A percentile compares a stretch with the other conserved stretches of the same genome.
Evolutionary conservation across 2,888 invertebrate genomes (phyloP).

Genomic region (Amiota mariae): DNA sequence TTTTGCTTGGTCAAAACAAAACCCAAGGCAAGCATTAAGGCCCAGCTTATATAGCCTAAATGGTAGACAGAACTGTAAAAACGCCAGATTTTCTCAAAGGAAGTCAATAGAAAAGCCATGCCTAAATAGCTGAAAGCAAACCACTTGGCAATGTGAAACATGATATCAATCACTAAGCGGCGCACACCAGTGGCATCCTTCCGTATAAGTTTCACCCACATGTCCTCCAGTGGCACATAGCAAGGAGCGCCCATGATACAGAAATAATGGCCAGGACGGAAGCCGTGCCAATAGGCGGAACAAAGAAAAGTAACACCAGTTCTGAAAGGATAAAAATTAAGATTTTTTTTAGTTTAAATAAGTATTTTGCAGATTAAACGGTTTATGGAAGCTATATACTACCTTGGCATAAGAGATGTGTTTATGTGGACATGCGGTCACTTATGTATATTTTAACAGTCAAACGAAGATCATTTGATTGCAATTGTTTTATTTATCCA

Average conservation of each 20-base stretch:
- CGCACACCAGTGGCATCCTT: conserved; percentile 79
- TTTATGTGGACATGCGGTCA: too few species aligned
- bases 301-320: conserved; percentile 86
- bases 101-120: conserved; percentile 88
- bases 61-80: conserved; percentile 81
- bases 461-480: too few species aligned
- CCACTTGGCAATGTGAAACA: conserved; percentile 87
- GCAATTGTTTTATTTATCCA: too few species aligned
- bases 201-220: conserved; percentile 82
- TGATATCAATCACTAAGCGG: conserved; percentile 77
- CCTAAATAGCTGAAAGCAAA: conserved; percentile 92
- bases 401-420: too few species aligned
- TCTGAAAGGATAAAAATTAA: conserved; percentile 69
- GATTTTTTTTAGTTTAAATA: background rate
- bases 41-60: conserved; percentile 73
- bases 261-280: conserved; percentile 94
- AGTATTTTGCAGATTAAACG: background rate
- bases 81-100: conserved; percentile 79
- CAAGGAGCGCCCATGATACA: conserved; percentile 92
- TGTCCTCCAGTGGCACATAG: conserved; percentile 89
- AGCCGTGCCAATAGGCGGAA: conserved; percentile 97
- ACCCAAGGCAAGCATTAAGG: conserved; percentile 59
- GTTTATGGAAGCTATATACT: too few species aligned
- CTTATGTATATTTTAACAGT: too few species aligned
- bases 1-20: conserved; percentile 57